Evolutionary conservation across 37 sponge, comb jelly and placozoan genomes (phyloP).

Genomic region (Petrosia ficiformis): DNA sequence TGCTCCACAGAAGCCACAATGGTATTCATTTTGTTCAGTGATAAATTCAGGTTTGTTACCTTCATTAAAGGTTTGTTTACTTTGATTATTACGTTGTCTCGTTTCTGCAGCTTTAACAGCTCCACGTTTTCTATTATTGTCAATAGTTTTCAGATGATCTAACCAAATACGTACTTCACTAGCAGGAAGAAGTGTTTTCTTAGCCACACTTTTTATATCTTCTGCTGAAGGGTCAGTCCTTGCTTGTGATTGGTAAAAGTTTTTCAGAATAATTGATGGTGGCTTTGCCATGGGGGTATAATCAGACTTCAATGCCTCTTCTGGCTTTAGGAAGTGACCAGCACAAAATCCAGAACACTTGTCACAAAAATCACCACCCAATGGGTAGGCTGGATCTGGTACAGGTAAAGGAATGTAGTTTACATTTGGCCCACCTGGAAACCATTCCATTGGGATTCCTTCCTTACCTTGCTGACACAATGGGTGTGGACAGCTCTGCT

Average conservation of each 20-base stretch:
- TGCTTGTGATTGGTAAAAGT: not conserved
- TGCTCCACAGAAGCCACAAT: not conserved
- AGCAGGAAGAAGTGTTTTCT: slow-evolving; percentile 18
- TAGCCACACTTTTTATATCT: slow-evolving; percentile 6
- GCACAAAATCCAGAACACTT: slow-evolving; percentile 1
- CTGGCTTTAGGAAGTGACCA: slow-evolving; percentile 9
- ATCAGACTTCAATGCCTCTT: not conserved
- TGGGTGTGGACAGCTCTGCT: slow-evolving; percentile 18
- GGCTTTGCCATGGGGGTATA: not conserved
- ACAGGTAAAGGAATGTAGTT: not conserved
- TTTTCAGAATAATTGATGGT: not conserved
- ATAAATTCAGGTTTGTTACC: not conserved
- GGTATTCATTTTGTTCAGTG: not conserved
- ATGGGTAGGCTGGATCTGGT: slow-evolving; percentile 4
- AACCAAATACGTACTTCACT: slow-evolving; percentile 38
- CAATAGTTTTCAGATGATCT: slow-evolving; percentile 34
- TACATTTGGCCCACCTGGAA: not conserved
- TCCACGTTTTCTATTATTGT: slow-evolving; percentile 33
- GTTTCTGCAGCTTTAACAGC: slow-evolving; percentile 52
- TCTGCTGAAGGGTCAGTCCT: not conserved
- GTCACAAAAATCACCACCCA: not conserved
- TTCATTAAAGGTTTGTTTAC: not conserved
- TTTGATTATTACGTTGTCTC: slow-evolving; percentile 5
- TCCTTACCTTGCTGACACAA: slow-evolving; percentile 3
- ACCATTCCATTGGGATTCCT: not conserved